phyloP scores from a whole-genome alignment of 2,113 vertebrate species.

The Speoplatyrhinus poulsoni region DNA sequence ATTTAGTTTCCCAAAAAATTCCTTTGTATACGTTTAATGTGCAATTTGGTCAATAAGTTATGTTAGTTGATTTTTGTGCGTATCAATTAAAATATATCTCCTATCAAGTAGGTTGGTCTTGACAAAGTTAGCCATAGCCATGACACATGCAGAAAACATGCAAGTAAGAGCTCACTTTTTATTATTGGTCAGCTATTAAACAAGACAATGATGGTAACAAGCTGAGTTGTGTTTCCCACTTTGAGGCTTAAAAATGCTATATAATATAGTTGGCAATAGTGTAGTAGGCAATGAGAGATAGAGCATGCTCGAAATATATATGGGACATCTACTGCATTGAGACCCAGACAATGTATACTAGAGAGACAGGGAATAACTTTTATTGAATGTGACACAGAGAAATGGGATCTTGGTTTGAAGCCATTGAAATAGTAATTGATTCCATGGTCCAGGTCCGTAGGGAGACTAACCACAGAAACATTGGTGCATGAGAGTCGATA shows the following conservation, averaged over 20 bases:
- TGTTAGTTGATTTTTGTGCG: too few species aligned
- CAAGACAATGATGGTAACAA: too few species aligned
- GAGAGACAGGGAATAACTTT: constrained; percentile 58
- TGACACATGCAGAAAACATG: background rate
- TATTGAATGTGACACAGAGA: constrained; percentile 66
- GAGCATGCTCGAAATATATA: constrained; percentile 38
- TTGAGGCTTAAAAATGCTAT: too few species aligned
- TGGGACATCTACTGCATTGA: constrained; percentile 41
- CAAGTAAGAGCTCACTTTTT: background rate
- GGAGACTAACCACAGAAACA: constrained; percentile 42
- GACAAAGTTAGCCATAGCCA: background rate
- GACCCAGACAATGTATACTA: constrained; percentile 35
- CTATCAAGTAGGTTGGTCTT: too few species aligned
- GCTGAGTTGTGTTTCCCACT: too few species aligned
- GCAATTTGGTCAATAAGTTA: too few species aligned
- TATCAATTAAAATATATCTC: too few species aligned
- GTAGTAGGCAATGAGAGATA: constrained; percentile 10
- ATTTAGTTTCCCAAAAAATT: too few species aligned
- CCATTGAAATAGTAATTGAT: constrained; percentile 63
- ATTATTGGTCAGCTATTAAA: background rate
- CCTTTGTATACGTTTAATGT: too few species aligned
- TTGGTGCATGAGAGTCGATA: constrained; percentile 43
- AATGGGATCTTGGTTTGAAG: constrained; percentile 65
- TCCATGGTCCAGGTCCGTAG: constrained; percentile 52
- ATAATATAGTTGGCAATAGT: too few species aligned